These are phyloP conservation scores for Gasterosteus aculeatus DNA, from an alignment of 2,113 vertebrate genomes.

Conservation along the genomic window DNA sequence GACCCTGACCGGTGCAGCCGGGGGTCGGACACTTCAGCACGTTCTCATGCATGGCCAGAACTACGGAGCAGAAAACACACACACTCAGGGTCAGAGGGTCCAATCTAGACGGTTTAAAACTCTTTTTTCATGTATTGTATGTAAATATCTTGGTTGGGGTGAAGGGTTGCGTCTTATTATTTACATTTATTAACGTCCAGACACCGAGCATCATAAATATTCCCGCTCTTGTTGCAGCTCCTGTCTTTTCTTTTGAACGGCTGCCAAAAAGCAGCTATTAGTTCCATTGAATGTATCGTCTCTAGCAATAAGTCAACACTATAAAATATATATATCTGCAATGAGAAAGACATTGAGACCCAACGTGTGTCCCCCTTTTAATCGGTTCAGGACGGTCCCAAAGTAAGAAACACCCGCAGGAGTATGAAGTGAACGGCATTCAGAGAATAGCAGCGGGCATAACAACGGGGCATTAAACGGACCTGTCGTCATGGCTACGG, in stretches of 20 bases:
- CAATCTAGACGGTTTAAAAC: not conserved
- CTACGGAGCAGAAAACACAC: constrained; percentile 75
- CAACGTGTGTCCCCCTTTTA: not conserved
- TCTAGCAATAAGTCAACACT: not conserved
- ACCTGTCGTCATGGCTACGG: constrained; percentile 31
- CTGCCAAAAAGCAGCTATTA: not conserved
- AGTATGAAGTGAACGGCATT: constrained; percentile 1
- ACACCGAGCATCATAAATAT: constrained; percentile 1
- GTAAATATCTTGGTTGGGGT: not conserved
- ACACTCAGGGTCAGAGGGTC: not conserved
- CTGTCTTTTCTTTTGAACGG: not conserved
- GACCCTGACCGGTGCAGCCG: constrained; percentile 97
- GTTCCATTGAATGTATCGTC: not conserved
- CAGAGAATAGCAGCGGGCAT: constrained; percentile 11
- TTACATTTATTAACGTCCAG: not conserved
- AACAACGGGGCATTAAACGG: constrained; percentile 8
- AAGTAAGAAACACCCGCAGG: constrained; percentile 15
- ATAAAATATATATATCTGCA: not conserved
- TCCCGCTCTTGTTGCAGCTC: not conserved
- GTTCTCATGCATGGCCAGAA: constrained; percentile 99
- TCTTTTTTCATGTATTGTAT: not conserved
- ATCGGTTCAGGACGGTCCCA: not conserved
- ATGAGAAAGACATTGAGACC: not conserved
- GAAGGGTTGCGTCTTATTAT: not conserved
- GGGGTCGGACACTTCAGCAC: constrained; percentile 98